These are phyloP conservation scores for Cataglyphis cursor DNA, from an alignment of 2,888 invertebrate genomes.

Conservation along the genomic window DNA sequence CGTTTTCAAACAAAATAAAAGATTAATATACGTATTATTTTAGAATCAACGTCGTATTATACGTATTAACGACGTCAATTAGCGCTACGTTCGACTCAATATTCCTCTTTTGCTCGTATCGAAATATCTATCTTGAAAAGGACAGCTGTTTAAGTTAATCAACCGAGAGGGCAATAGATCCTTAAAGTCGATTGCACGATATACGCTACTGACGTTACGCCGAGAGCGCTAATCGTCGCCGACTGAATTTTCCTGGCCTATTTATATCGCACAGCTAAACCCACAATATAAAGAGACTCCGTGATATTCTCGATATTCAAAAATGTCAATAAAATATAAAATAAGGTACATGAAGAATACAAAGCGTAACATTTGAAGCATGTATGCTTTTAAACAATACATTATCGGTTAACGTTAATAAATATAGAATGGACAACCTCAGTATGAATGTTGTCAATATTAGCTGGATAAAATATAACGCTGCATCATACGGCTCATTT, in stretches of 20 bases:
- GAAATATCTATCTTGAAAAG: constrained; percentile 18
- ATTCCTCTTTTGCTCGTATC: background rate
- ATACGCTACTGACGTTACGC: constrained; percentile 17
- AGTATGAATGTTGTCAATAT: constrained; percentile 24
- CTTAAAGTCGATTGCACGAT: constrained; percentile 23
- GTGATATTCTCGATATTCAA: background rate
- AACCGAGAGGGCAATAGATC: constrained; percentile 22
- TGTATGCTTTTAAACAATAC: background rate
- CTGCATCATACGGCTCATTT: constrained; percentile 20
- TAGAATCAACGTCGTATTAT: background rate
- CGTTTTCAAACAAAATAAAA: constrained; percentile 8
- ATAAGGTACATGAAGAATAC: background rate
- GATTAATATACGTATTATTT: constrained; percentile 42
- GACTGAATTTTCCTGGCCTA: constrained; percentile 35
- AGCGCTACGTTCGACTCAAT: background rate
- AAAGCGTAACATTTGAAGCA: background rate
- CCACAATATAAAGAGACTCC: background rate
- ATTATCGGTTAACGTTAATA: constrained; percentile 38
- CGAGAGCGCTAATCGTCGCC: constrained; percentile 28
- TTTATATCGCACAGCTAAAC: constrained; percentile 24
- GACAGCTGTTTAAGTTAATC: constrained; percentile 31
- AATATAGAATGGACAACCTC: constrained; percentile 30
- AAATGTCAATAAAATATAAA: background rate
- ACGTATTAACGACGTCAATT: background rate
- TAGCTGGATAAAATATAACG: constrained; percentile 27